phyloP scores from a whole-genome alignment of 2,888 invertebrate species.

The Euplexia lucipara region DNA sequence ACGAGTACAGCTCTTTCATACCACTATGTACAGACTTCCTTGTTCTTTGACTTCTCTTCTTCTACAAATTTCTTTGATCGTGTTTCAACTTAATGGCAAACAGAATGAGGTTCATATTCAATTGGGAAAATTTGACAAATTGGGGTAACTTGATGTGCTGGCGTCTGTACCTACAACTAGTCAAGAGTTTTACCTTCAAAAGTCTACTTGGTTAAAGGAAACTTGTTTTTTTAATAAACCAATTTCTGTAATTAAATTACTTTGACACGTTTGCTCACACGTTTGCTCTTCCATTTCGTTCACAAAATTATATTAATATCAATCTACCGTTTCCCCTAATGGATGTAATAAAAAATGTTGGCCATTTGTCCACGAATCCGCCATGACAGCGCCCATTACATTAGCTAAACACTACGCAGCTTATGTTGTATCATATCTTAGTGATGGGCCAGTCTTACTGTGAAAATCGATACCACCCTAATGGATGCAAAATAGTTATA shows the following conservation, averaged over 20 bases:
- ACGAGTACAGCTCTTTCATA: neutral
- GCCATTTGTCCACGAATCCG: conserved; percentile 59
- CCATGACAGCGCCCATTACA: conserved; percentile 64
- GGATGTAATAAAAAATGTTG: conserved; percentile 53
- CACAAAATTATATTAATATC: conserved; percentile 39
- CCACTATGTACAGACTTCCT: no score
- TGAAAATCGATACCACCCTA: neutral
- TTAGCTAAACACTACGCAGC: conserved; percentile 61
- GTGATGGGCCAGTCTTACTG: conserved; percentile 9
- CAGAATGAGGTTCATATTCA: no score
- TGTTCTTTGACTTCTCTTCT: no score
- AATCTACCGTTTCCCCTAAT: conserved; percentile 41
- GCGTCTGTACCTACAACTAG: neutral
- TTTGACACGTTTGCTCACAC: conserved; percentile 44
- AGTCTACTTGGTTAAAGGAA: neutral
- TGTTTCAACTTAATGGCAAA: no score
- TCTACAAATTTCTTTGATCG: no score
- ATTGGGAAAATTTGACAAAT: no score
- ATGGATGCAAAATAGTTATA: no score
- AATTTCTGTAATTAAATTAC: conserved; percentile 31
- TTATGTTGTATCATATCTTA: conserved; percentile 43
- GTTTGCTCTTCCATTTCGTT: conserved; percentile 37
- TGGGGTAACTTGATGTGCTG: no score
- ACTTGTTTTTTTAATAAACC: conserved; percentile 15
- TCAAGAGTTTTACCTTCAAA: neutral